phyloP scores from a whole-genome alignment of 1,140 invertebrate species.

The Drosophila ercepeae region DNA sequence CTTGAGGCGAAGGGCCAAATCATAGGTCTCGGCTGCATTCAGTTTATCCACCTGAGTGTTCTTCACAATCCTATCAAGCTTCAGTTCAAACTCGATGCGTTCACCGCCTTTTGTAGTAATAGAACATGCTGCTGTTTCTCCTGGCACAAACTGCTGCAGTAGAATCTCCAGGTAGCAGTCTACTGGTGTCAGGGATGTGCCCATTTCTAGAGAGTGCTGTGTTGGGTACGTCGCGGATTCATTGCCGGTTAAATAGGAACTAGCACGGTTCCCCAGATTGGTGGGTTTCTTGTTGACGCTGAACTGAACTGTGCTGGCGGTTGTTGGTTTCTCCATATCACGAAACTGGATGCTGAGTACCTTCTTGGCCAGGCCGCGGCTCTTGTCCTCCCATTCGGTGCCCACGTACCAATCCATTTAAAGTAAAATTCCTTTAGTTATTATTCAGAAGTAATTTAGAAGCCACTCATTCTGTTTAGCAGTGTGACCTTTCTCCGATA shows the following conservation, averaged over 20 bases:
- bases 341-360: conserved; percentile 55
- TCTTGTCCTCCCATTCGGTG: conserved; percentile 60
- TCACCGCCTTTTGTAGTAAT: conserved; percentile 63
- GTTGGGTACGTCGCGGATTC: conserved; percentile 12
- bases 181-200: conserved; percentile 63
- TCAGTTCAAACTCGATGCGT: conserved; percentile 53
- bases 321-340: conserved; percentile 58
- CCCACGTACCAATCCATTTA: conserved; percentile 78
- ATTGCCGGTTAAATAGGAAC: conserved; percentile 40
- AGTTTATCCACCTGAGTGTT: conserved; percentile 61
- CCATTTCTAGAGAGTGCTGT: conserved; percentile 60
- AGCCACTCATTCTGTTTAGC: neutral
- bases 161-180: conserved; percentile 77
- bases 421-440: neutral
- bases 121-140: conserved; percentile 67
- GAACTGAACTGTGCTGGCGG: conserved; percentile 54
- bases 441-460: neutral
- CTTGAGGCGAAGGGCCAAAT: conserved; percentile 62
- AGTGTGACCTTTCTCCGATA: neutral
- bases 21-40: conserved; percentile 55
- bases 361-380: conserved; percentile 64
- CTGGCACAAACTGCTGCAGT: conserved; percentile 72
- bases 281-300: conserved; percentile 42
- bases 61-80: conserved; percentile 54
- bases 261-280: conserved; percentile 49